Evolutionary conservation across 2,797 vertebrate genomes (phyloP).

Genomic region (Coreius guichenoti): DNA sequence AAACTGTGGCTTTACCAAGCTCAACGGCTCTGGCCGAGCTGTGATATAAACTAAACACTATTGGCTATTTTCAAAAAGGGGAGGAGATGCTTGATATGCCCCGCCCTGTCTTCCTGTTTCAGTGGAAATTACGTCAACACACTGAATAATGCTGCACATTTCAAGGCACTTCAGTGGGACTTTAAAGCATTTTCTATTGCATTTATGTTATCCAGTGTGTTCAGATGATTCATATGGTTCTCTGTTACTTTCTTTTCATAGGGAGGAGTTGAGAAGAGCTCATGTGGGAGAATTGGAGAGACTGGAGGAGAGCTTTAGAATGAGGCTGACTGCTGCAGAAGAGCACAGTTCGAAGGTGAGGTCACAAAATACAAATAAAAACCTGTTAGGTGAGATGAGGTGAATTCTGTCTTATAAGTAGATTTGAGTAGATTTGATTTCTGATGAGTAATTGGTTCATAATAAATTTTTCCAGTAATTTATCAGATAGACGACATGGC

Average conservation of each 20-base stretch:
- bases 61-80: too few relatives aligned
- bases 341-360: constrained; percentile 65
- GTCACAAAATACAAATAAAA: background rate
- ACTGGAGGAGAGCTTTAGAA: constrained; percentile 79
- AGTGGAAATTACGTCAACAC: too few relatives aligned
- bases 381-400: background rate
- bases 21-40: too few relatives aligned
- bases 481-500: background rate
- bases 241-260: constrained; percentile 65
- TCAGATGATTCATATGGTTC: background rate
- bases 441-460: background rate
- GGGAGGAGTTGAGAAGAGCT: constrained; percentile 77
- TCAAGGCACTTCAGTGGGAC: too few relatives aligned
- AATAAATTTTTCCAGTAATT: background rate
- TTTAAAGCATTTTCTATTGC: background rate
- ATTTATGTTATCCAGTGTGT: background rate
- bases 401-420: background rate
- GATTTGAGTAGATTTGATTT: background rate
- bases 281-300: constrained; percentile 79
- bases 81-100: too few relatives aligned
- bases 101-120: too few relatives aligned
- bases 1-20: too few relatives aligned
- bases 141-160: too few relatives aligned
- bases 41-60: too few relatives aligned
- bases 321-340: constrained; percentile 65